Conservation (phyloP, 2,888 invertebrate species). For the Helleia helle region DNA sequence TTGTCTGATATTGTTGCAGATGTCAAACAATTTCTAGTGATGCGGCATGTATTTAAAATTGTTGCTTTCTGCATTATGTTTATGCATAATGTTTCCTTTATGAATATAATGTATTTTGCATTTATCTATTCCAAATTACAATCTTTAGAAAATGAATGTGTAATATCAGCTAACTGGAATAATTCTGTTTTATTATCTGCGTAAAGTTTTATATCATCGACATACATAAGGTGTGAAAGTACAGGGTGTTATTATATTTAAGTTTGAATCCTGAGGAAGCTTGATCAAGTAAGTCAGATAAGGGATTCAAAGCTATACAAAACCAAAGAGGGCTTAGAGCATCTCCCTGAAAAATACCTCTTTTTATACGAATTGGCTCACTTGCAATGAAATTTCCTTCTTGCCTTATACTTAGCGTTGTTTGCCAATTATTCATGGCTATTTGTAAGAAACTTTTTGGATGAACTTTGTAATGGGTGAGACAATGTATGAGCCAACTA, state of each 20-base stretch:
- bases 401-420: background rate
- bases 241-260: background rate
- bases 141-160: slow-evolving; percentile 11
- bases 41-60: too few relatives aligned
- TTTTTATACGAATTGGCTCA: slow-evolving; percentile 12
- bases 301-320: slow-evolving; percentile 17
- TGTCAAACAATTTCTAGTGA: too few relatives aligned
- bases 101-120: slow-evolving; percentile 12
- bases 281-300: slow-evolving; percentile 14
- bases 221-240: slow-evolving; percentile 13
- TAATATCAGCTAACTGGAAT: slow-evolving; percentile 6
- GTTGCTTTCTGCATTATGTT: too few relatives aligned
- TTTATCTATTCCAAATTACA: slow-evolving; percentile 15
- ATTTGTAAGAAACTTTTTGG: background rate
- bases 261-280: slow-evolving; percentile 7
- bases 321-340: slow-evolving; percentile 16
- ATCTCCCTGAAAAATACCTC: slow-evolving; percentile 19
- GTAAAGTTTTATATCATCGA: slow-evolving; percentile 19
- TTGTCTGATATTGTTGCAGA: too few relatives aligned
- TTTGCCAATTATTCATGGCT: background rate
- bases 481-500: background rate
- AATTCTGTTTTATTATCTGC: slow-evolving; percentile 1
- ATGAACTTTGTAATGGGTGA: slow-evolving; percentile 9
- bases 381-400: slow-evolving; percentile 9
- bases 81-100: slow-evolving; percentile 1